phyloP scores from a whole-genome alignment of 1,140 invertebrate species.

The Anagrus nilaparvatae region DNA sequence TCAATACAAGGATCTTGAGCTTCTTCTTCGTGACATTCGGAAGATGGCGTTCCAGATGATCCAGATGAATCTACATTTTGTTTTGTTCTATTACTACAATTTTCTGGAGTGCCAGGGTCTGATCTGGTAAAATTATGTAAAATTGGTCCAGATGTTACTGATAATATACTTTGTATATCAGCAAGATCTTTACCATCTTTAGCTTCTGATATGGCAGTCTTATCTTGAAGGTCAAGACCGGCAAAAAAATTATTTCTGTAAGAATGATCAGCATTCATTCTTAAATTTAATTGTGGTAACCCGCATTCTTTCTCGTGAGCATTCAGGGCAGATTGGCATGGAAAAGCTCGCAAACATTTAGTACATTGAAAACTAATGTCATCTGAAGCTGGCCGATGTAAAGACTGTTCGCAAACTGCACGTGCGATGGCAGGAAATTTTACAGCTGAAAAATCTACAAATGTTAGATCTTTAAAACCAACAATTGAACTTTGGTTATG shows the following conservation, averaged over 20 bases:
- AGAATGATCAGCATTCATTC: slow-evolving; percentile 42
- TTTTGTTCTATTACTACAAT: slow-evolving; percentile 24
- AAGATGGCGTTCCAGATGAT: slow-evolving; percentile 32
- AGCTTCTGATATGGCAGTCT: slow-evolving; percentile 39
- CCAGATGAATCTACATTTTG: slow-evolving; percentile 29
- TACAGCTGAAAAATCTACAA: slow-evolving; percentile 65
- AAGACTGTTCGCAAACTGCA: slow-evolving; percentile 57
- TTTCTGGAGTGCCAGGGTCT: slow-evolving; percentile 33
- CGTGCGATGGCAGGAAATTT: slow-evolving; percentile 71
- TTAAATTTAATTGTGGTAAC: too few species aligned
- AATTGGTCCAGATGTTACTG: slow-evolving; percentile 57
- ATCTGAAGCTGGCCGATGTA: slow-evolving; percentile 50
- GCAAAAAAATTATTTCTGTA: slow-evolving; percentile 69
- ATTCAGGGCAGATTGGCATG: slow-evolving; percentile 58
- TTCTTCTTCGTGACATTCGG: slow-evolving; percentile 56
- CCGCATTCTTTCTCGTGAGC: slow-evolving; percentile 53
- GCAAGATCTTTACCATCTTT: slow-evolving; percentile 58
- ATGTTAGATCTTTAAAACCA: slow-evolving; percentile 66
- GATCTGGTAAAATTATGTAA: slow-evolving; percentile 45
- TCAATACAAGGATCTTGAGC: slow-evolving; percentile 68
- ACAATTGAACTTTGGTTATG: slow-evolving; percentile 31
- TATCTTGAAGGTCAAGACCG: slow-evolving; percentile 64
- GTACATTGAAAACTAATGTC: slow-evolving; percentile 58
- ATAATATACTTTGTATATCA: slow-evolving; percentile 75
- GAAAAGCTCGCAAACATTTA: slow-evolving; percentile 63